phyloP scores from a whole-genome alignment of 2,888 invertebrate genomes.

The Unio pictorum region DNA sequence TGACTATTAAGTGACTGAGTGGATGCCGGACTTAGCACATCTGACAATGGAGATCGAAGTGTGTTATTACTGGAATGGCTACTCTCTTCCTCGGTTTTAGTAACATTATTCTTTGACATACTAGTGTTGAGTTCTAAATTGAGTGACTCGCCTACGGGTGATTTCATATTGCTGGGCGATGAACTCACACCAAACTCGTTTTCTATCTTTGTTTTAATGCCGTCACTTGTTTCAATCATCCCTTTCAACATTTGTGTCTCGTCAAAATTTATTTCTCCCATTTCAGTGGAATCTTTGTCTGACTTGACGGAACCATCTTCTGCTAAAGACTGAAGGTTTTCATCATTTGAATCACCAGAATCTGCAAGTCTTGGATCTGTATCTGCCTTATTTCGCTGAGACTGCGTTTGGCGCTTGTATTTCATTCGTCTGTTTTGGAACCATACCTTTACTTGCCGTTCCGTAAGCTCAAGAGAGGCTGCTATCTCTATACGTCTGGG shows the following conservation, averaged over 20 bases:
- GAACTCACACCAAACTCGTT: conserved; percentile 2
- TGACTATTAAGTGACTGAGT: no score
- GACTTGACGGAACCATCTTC: conserved; percentile 22
- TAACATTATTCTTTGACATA: no score
- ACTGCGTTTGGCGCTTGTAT: conserved; percentile 66
- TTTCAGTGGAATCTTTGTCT: conserved; percentile 7
- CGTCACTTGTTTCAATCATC: conserved; percentile 8
- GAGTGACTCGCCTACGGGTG: no score
- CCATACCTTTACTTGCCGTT: conserved; percentile 94
- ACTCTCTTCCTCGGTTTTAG: no score
- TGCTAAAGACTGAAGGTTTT: conserved; percentile 28
- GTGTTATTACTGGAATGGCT: no score
- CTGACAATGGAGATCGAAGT: no score
- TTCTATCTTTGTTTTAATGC: conserved; percentile 4
- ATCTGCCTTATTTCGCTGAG: conserved; percentile 46
- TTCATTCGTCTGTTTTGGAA: conserved; percentile 99
- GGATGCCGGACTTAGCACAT: no score
- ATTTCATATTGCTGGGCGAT: no score
- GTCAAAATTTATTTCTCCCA: neutral
- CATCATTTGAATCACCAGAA: conserved; percentile 24
- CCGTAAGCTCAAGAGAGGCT: conserved; percentile 79
- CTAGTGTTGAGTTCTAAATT: no score
- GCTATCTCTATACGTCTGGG: conserved; percentile 86
- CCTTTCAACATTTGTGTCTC: conserved; percentile 2
- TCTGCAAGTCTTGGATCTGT: conserved; percentile 16